These are phyloP conservation scores for Labrus mixtus DNA, from an alignment of 2,113 vertebrate species.

Conservation along the genomic window DNA sequence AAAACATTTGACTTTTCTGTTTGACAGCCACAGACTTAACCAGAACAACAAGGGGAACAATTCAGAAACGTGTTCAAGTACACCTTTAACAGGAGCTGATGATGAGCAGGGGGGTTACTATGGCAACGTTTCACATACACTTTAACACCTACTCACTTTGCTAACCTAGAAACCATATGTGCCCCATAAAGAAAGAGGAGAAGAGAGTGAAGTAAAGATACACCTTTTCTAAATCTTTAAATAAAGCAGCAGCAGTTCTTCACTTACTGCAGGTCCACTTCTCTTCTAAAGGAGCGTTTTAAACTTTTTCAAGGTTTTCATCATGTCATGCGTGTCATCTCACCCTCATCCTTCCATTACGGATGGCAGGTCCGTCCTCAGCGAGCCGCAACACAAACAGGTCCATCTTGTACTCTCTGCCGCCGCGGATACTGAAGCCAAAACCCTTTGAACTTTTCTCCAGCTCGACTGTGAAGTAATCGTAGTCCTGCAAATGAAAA, in stretches of 20 bases:
- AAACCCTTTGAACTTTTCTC: slow-evolving; percentile 98
- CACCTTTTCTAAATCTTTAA: neutral
- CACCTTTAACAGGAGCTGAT: slow-evolving; percentile 20
- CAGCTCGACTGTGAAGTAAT: slow-evolving; percentile 99
- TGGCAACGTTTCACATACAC: slow-evolving; percentile 9
- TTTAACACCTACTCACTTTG: slow-evolving; percentile 17
- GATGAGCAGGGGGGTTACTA: slow-evolving; percentile 16
- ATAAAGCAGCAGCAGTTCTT: neutral
- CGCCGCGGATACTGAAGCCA: slow-evolving; percentile 98
- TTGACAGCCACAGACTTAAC: neutral
- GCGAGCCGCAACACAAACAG: slow-evolving; percentile 95
- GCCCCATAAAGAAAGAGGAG: neutral
- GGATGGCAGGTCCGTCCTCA: slow-evolving; percentile 97
- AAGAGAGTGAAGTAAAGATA: slow-evolving; percentile 4
- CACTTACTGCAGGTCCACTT: no score
- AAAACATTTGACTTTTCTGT: slow-evolving; percentile 38
- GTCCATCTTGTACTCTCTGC: slow-evolving; percentile 99
- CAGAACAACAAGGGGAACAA: slow-evolving; percentile 18
- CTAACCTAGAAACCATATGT: neutral
- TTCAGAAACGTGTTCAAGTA: no score
- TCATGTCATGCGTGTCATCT: slow-evolving; percentile 63
- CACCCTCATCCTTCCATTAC: slow-evolving; percentile 98
- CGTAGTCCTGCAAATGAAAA: slow-evolving; percentile 88
- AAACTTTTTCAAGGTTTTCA: neutral
- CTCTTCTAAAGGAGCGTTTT: neutral